Percentiles rank a stretch among this genome's conserved stretches.
Evolutionary conservation across 2,888 invertebrate species (phyloP).

Genomic region (Cataglyphis cursor): DNA sequence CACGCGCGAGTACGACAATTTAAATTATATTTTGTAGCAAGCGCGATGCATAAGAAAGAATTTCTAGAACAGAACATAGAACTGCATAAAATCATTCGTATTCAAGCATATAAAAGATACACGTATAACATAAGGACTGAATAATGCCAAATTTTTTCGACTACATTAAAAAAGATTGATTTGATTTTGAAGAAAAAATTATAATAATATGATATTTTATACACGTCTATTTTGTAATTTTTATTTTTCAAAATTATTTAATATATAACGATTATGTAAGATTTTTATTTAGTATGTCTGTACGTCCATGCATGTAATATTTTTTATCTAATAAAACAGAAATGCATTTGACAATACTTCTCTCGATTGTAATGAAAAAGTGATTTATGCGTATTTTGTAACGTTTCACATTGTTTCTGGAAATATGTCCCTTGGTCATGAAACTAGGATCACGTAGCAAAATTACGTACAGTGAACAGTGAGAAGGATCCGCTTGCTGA

Average conservation of each 20-base stretch:
- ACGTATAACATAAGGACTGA: neutral
- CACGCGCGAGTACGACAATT: slow-evolving; percentile 59
- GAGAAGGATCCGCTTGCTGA: slow-evolving; percentile 88
- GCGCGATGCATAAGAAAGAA: slow-evolving; percentile 43
- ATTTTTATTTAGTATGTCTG: neutral
- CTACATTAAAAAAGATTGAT: neutral
- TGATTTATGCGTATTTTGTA: neutral
- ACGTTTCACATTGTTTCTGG: neutral
- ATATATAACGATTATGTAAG: slow-evolving; percentile 9
- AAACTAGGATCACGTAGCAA: slow-evolving; percentile 22
- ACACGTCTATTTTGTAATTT: neutral
- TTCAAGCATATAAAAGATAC: neutral
- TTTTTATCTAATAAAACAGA: neutral
- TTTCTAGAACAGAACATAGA: slow-evolving; percentile 6
- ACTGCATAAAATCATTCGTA: slow-evolving; percentile 20
- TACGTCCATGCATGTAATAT: neutral
- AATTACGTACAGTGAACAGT: slow-evolving; percentile 93
- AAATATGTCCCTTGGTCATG: neutral
- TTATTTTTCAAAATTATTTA: neutral
- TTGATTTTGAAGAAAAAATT: neutral
- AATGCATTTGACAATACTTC: slow-evolving; percentile 20
- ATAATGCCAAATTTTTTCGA: neutral
- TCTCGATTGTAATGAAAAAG: slow-evolving; percentile 15
- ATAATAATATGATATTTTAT: neutral
- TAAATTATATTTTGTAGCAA: slow-evolving; percentile 70